Conservation (phyloP, 23 tunicate genomes). For the Phallusia fumigata region DNA sequence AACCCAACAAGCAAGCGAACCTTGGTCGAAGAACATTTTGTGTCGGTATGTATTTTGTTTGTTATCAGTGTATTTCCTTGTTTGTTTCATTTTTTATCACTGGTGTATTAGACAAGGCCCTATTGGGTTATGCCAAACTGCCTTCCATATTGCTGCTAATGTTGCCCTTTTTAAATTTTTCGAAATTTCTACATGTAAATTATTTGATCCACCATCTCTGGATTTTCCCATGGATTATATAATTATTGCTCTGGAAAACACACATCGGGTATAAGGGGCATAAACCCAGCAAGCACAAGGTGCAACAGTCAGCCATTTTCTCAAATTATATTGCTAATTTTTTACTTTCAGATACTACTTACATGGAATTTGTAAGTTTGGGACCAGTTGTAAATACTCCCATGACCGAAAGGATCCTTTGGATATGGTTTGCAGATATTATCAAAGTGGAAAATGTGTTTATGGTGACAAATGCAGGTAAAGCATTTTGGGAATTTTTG, state of each 20-base stretch:
- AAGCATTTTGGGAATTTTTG: too few species aligned
- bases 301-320: too few species aligned
- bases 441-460: constrained; percentile 64
- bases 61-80: too few species aligned
- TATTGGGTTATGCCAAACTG: too few species aligned
- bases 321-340: too few species aligned
- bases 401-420: constrained; percentile 51
- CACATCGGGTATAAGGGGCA: too few species aligned
- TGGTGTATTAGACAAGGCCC: too few species aligned
- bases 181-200: not conserved
- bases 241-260: too few species aligned
- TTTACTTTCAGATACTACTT: constrained; percentile 47
- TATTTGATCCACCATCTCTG: too few species aligned
- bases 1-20: constrained; percentile 19
- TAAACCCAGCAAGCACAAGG: not conserved
- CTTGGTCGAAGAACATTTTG: constrained; percentile 55
- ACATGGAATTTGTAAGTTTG: constrained; percentile 75
- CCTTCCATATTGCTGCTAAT: too few species aligned
- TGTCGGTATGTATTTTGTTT: constrained; percentile 53
- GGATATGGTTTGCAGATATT: constrained; percentile 50
- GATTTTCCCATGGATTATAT: too few species aligned
- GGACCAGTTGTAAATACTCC: constrained; percentile 58
- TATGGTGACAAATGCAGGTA: constrained; percentile 85
- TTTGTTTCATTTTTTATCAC: too few species aligned
- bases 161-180: not conserved